phyloP scores from a whole-genome alignment of 1,140 invertebrate species.

The Sogatella furcifera region DNA sequence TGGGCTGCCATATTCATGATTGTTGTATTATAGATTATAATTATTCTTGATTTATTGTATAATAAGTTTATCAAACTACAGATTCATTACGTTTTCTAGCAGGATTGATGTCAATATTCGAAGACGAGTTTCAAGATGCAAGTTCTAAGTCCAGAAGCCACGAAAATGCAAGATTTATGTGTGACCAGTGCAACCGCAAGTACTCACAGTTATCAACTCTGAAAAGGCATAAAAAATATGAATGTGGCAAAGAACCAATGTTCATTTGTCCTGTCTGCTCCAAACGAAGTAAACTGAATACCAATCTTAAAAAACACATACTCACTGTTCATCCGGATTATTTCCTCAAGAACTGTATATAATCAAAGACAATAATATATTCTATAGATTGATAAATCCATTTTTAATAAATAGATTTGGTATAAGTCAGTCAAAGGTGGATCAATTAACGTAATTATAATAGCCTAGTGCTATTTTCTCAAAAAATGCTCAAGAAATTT shows the following conservation, averaged over 20 bases:
- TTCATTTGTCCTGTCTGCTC: slow-evolving; percentile 46
- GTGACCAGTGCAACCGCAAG: slow-evolving; percentile 7
- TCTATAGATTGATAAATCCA: no score
- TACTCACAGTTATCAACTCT: slow-evolving; percentile 13
- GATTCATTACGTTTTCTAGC: neutral
- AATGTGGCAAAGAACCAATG: slow-evolving; percentile 53
- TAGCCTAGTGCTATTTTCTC: no score
- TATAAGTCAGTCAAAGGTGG: no score
- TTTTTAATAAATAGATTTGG: no score
- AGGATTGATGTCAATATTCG: neutral
- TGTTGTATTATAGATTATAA: neutral
- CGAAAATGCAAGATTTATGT: neutral
- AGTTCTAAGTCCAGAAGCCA: neutral
- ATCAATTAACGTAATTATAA: no score
- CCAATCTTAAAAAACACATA: slow-evolving; percentile 35
- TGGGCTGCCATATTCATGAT: no score
- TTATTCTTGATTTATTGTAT: neutral
- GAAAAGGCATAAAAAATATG: slow-evolving; percentile 48
- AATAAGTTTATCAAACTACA: neutral
- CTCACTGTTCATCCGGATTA: neutral
- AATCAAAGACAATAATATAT: no score
- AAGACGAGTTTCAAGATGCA: neutral
- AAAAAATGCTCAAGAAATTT: no score
- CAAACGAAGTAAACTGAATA: slow-evolving; percentile 35
- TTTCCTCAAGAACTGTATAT: no score